phyloP scores from a whole-genome alignment of 2,888 invertebrate species.

The Salpingus planirostris region DNA sequence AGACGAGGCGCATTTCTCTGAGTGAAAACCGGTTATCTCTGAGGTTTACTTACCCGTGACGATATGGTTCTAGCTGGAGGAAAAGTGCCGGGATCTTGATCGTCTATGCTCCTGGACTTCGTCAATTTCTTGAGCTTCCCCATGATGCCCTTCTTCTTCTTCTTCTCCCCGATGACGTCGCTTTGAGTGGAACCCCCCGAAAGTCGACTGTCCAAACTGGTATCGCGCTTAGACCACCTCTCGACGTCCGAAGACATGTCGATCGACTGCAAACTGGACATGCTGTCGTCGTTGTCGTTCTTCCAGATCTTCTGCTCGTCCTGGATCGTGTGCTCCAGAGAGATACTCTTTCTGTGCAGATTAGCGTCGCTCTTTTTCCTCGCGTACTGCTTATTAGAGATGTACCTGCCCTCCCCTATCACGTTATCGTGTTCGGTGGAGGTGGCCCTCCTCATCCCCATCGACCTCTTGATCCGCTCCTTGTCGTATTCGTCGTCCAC shows the following conservation, averaged over 20 bases:
- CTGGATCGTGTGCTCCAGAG: constrained; percentile 58
- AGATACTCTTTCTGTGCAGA: constrained; percentile 60
- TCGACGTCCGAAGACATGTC: constrained; percentile 45
- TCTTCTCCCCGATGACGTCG: constrained; percentile 66
- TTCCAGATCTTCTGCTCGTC: constrained; percentile 68
- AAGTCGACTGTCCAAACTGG: constrained; percentile 72
- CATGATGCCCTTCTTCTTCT: constrained; percentile 71
- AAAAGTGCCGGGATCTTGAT: constrained; percentile 44
- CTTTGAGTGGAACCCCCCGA: constrained; percentile 82
- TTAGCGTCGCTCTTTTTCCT: constrained; percentile 37
- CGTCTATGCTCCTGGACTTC: constrained; percentile 75
- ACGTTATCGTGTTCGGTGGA: constrained; percentile 59
- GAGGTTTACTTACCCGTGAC: constrained; percentile 42
- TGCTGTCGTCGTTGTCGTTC: constrained; percentile 68
- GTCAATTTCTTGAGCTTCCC: constrained; percentile 78
- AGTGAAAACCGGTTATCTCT: too few species aligned
- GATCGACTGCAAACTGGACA: constrained; percentile 71
- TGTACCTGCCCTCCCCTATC: constrained; percentile 16
- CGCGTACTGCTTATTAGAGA: constrained; percentile 10
- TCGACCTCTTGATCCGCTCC: constrained; percentile 38
- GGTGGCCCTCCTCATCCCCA: constrained; percentile 44
- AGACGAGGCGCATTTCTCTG: too few species aligned
- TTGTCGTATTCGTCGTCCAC: constrained; percentile 48
- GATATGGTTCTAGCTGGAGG: constrained; percentile 38
- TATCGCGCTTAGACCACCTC: constrained; percentile 55